Evolutionary conservation across 2,888 invertebrate species (phyloP), one percentile per base, ranked within the genome.

Genomic region (Hylaea fasciaria): DNA sequence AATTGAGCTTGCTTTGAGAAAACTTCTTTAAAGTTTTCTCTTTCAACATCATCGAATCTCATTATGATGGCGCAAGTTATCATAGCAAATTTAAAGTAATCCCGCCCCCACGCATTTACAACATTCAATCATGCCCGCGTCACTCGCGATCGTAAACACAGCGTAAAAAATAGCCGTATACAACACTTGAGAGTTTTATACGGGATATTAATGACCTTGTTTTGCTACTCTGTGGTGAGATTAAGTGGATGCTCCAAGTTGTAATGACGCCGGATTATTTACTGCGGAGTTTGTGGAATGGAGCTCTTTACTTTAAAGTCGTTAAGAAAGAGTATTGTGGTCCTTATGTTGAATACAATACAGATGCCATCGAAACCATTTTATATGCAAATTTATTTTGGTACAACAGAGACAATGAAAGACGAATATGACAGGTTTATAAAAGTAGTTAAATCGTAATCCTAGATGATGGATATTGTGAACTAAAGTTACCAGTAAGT

Each of bases 131-230:
- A n/a, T n/a, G n/a, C 16, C n/a, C 13, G 2, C 40, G 12, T 41
- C 2, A 14, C 8, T 32, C 13, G 46, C 17, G 48, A 44, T 40
- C 44, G 46, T 41, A 45, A 49, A 22, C 45, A 59, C 54, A 50
- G 50, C 12, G 32, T 54, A 54, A 37, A 53, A 59, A 60, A 49
- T 48, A n/a, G n/a, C 14, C 29, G 43, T 54, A 50, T 40, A 60
- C 54, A 60, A 53, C 44, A 59, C 17, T 59, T 40, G 17, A 7
- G 39, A 44, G 48, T 55, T 60, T 60, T 46, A 28, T 43, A 37
- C 51, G n/a, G 51, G 56, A 47, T 56, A 61, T 56, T 56, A 61
- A 61, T 55, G 56, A 17, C 16, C 51, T 56, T 56, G 61, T 61
- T 56, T 51, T 51, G 16, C 55, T 43, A 16, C 51, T 56, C 61